These are phyloP conservation scores for Pseudopleuronectes americanus DNA, from an alignment of 2,797 vertebrate species.

Conservation along the genomic window DNA sequence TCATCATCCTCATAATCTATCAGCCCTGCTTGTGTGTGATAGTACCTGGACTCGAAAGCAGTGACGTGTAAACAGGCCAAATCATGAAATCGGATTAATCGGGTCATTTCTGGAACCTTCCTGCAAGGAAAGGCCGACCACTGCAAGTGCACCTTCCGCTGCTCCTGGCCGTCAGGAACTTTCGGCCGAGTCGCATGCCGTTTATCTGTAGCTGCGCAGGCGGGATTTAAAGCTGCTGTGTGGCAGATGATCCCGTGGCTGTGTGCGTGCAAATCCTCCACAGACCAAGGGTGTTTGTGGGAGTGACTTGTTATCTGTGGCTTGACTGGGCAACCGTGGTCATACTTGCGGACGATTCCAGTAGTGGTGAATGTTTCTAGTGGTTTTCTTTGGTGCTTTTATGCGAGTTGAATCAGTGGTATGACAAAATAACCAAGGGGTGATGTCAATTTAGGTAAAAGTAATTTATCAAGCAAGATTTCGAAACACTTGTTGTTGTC, in stretches of 20 bases:
- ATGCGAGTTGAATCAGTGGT: not conserved
- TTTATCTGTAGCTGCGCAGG: constrained; percentile 59
- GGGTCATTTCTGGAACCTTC: constrained; percentile 38
- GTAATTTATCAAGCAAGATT: constrained; percentile 1
- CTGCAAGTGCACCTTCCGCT: constrained; percentile 9
- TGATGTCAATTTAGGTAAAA: not conserved
- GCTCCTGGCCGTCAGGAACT: constrained; percentile 17
- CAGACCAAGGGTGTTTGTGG: constrained; percentile 11
- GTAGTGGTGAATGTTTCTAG: not conserved
- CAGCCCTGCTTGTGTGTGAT: not conserved
- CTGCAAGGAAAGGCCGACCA: constrained; percentile 18
- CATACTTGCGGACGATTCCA: constrained; percentile 9
- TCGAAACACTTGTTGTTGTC: not conserved
- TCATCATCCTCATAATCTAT: constrained; percentile 10
- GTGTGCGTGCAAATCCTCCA: constrained; percentile 35
- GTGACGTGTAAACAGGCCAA: constrained; percentile 28
- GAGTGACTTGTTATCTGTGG: constrained; percentile 28
- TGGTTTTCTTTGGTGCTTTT: not conserved
- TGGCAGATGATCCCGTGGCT: constrained; percentile 26
- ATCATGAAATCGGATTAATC: constrained; percentile 53
- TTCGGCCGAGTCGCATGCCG: constrained; percentile 17
- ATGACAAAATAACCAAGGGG: not conserved
- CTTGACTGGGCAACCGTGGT: constrained; percentile 12
- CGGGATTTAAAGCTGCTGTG: constrained; percentile 43
- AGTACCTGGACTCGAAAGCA: constrained; percentile 4